Evolutionary conservation across 2,888 invertebrate species (phyloP), one percentile per base, ranked within the genome.

Genomic region (Diarsia dahlii): DNA sequence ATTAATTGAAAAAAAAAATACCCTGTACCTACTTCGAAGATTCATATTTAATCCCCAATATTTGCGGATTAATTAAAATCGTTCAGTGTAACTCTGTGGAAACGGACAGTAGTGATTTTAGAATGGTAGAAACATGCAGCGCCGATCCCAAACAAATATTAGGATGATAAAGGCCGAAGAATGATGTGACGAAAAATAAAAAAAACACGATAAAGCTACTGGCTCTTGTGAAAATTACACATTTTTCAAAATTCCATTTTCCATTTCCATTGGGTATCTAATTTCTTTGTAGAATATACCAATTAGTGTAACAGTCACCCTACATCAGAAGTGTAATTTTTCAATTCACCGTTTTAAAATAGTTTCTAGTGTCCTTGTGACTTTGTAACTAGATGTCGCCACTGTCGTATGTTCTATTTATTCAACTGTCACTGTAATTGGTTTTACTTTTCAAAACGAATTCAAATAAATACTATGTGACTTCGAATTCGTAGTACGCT

Each of bases 401-500:
- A 78, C 78, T 58, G 45, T n/a, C 28, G 28, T 50, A n/a, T 63
- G 73, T 15, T 48, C 28, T 50, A 6, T 54, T 48, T 23, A 54
- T 81, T 48, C 52, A 60, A 48, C 58, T 52, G 60, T 23, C 54
- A 60, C 39, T 45, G 45, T 56, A 81, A 75, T 20, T 9, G 28
- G 67, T 71, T 80, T 71, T 68, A 48, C 63, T 67, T 77, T 58
- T 76, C 82, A 58, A 63, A 62, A 13, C 28, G 56, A 64, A 23
- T 28, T 67, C 28, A 67, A 39, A 67, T 13, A 68, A 58, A 80
- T 8, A 0, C 67, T 60, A 77, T 77, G 76, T 82, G 71, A 54
- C 78, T 68, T 69, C 46, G 15, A 67, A 56, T 63, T 67, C 56
- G 13, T 6, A 13, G n/a, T 0, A 15, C 8, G 3, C 46, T 39